Evolutionary conservation across 2,797 vertebrate genomes (phyloP), one percentile per base, ranked within the genome.

Genomic region (Melanotaenia parkinsoni): DNA sequence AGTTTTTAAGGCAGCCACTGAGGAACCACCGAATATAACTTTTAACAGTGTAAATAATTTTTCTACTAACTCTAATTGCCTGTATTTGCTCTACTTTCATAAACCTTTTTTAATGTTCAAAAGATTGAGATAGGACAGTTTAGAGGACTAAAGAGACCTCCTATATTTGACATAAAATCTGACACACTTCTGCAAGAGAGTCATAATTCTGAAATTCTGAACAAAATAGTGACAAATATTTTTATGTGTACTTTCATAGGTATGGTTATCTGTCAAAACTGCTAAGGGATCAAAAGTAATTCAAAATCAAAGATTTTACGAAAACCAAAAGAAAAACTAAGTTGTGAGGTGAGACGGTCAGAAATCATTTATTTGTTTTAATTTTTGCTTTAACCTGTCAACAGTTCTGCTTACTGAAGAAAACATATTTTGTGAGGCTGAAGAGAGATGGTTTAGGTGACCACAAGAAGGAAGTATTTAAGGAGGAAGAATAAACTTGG

Each of bases 31-130:
- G 72, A 67, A 72, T 67, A 64, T 59, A 53, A 38, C 38, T 60
- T 22, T 77, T 78, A 64, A 64, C 61, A 33, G 28, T 66, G 59
- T 71, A 78, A 63, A 80, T 72, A 28, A 70, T 12, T 78, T 85
- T 86, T 75, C 16, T 63, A 51, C 13, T 14, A 37, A 65, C 66
- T 86, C 69, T 38, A 67, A 57, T 63, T 72, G 63, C 66, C 73
- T 81, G 54, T 67, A 67, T 82, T 82, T 89, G 62, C 66, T 85
- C 82, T 82, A 70, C 24, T 58, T 80, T 24, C 67, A 63, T 33
- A 67, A 67, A 61, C 6, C 59, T 20, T 63, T 79, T 63, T 65
- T 3, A 30, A 20, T 72, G 12, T 40, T 70, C 18, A 35, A 22
- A 14, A 43, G 12, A 65, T 18, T 57, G 50, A 76, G 10, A 58